A percentile compares a stretch with the other conserved stretches of the same genome.
Evolutionary conservation across 2,113 vertebrate genomes (phyloP).

Genomic region (Pseudolaguvia tuberculata): DNA sequence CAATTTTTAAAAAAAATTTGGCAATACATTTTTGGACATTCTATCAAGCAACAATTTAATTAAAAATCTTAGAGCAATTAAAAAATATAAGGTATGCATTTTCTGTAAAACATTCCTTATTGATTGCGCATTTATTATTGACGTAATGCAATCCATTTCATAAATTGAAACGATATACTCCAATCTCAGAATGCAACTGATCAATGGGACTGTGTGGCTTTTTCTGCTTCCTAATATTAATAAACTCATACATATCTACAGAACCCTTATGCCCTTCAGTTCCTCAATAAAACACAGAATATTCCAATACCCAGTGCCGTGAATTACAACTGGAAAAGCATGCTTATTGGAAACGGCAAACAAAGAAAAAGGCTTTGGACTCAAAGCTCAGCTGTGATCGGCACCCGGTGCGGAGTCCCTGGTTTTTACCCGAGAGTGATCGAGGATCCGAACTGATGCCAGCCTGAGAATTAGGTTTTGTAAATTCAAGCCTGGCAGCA

Average conservation of each 20-base stretch:
- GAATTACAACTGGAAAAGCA: constrained; percentile 28
- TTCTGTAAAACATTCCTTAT: constrained; percentile 37
- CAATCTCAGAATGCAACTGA: constrained; percentile 54
- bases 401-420: constrained; percentile 36
- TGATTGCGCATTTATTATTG: constrained; percentile 47
- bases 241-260: constrained; percentile 50
- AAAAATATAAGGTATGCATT: constrained; percentile 21
- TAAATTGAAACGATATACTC: constrained; percentile 56
- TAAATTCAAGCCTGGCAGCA: constrained; percentile 81
- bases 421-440: constrained; percentile 67
- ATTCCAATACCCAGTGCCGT: background rate
- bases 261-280: constrained; percentile 21
- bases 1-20: background rate
- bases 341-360: constrained; percentile 5
- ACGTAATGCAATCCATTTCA: constrained; percentile 55
- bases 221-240: constrained; percentile 35
- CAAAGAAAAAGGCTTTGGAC: constrained; percentile 33
- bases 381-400: constrained; percentile 36
- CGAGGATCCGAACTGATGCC: constrained; percentile 70
- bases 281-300: constrained; percentile 11
- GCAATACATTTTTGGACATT: background rate
- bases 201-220: constrained; percentile 53
- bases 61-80: background rate
- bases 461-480: constrained; percentile 76
- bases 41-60: background rate